These are phyloP conservation scores for Gymnopithys bicolor DNA, from an alignment of 2,797 vertebrate genomes.

Conservation along the genomic window DNA sequence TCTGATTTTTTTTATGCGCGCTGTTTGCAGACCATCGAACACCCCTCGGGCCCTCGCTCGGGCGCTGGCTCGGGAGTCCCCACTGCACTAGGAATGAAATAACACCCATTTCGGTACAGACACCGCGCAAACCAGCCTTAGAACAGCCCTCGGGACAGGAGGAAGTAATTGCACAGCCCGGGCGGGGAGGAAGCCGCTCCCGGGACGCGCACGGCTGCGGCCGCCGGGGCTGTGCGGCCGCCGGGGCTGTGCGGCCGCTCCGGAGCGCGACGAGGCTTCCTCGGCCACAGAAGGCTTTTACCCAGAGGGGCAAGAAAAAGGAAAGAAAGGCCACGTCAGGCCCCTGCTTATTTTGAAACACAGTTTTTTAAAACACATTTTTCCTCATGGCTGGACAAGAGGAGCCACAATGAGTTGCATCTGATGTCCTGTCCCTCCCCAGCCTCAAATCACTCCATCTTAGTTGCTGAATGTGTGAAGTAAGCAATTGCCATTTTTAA, in stretches of 20 bases:
- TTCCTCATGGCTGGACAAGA: background rate
- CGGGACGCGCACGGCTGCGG: too few species aligned
- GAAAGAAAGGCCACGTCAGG: background rate
- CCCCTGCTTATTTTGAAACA: background rate
- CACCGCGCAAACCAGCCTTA: background rate
- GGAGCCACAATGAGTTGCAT: background rate
- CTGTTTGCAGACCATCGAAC: rapidly evolving
- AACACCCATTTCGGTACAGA: background rate
- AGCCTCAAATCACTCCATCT: background rate
- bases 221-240: rapidly evolving
- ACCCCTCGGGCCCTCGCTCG: background rate
- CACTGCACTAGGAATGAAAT: background rate
- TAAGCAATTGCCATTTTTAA: background rate
- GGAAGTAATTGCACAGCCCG: background rate
- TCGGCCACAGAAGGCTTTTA: background rate
- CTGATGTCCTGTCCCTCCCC: background rate
- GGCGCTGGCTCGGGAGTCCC: background rate
- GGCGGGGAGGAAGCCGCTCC: background rate
- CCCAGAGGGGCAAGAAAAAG: rapidly evolving
- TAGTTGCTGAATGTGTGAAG: background rate
- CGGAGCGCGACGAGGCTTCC: rapidly evolving
- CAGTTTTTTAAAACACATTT: background rate
- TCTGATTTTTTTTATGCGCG: too few species aligned
- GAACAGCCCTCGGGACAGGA: background rate
- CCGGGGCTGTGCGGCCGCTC: rapidly evolving